phyloP scores from a whole-genome alignment of 1,140 invertebrate genomes.

The Neodiprion lecontei region DNA sequence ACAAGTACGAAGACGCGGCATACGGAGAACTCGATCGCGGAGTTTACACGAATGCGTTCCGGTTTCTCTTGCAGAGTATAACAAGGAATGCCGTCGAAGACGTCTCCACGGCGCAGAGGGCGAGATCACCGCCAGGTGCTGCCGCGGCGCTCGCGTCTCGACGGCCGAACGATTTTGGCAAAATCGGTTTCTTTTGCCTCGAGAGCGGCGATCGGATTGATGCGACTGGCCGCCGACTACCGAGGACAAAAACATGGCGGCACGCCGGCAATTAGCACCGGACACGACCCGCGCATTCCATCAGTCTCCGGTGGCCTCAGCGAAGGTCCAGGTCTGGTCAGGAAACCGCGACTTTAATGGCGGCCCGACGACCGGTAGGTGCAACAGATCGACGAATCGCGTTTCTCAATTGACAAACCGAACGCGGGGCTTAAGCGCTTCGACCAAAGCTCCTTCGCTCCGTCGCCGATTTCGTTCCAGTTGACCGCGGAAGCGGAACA shows the following conservation, averaged over 20 bases:
- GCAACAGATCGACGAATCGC: neutral
- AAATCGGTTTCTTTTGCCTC: constrained; percentile 18
- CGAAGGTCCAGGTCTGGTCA: neutral
- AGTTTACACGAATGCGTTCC: neutral
- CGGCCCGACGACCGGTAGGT: neutral
- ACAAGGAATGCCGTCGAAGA: neutral
- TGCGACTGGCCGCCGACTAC: constrained; percentile 16
- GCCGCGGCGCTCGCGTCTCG: neutral
- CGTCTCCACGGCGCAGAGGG: no score
- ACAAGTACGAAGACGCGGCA: neutral
- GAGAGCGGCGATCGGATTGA: constrained; percentile 19
- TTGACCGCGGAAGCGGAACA: no score
- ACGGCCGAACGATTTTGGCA: constrained; percentile 16
- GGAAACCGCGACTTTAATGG: constrained; percentile 8
- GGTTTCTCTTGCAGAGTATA: neutral
- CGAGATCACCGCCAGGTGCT: neutral
- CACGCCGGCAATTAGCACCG: constrained; percentile 31
- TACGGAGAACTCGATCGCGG: neutral
- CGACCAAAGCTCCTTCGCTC: neutral
- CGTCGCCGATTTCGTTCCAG: no score
- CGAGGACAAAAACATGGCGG: constrained; percentile 27
- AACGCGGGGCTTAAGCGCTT: neutral
- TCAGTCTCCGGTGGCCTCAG: constrained; percentile 9
- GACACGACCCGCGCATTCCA: constrained; percentile 31
- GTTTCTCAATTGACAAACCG: constrained; percentile 2